Evolutionary conservation across 92 coral and sea anemone genomes (phyloP), one percentile per base, ranked within the genome.

Genomic region (Palythoa caribaeorum): DNA sequence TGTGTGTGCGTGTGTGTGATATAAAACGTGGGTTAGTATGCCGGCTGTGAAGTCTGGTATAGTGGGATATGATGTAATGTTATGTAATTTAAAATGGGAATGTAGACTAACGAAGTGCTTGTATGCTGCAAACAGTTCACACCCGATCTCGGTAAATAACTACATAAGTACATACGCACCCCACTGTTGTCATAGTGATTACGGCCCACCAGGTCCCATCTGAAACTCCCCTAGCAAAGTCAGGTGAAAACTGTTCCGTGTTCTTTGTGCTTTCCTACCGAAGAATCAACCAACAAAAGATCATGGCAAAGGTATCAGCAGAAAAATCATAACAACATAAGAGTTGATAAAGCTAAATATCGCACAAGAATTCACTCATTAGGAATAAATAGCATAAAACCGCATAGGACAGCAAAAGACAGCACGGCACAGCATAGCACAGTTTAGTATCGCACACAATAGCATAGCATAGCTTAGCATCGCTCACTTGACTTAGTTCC

Each of bases 161-260:
- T 0, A 5, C 14, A 14, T 13, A 28, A 28, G 28, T 28, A 28
- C 0, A 0, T 38, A 77, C 84, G 17, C 47, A 79, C 84, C 84
- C 72, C 28, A 79, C 71, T 60, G 84, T 79, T 79, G 84, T 60
- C 84, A 79, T 79, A 40, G 84, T 79, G 37, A 79, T 70, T 38
- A 62, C 16, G 10, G 84, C 70, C 84, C 84, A 79, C 84, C 84
- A 79, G 37, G 51, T 38, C 38, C 84, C 84, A 17, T 79, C 73
- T n/a, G 9, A 12, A 36, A 65, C 71, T 79, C 84, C 84, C 71
- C 37, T 39, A 5, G 3, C 14, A 19, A 62, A 62, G 38, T 63
- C 54, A 38, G 51, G 16, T 20, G 84, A 21, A 39, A 79, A 60
- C 3, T 79, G 71, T 1, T 14, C 53, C 0, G 54, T n/a, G 13